Conservation (phyloP, 2,888 invertebrate genomes). For the Germaria angustata region DNA sequence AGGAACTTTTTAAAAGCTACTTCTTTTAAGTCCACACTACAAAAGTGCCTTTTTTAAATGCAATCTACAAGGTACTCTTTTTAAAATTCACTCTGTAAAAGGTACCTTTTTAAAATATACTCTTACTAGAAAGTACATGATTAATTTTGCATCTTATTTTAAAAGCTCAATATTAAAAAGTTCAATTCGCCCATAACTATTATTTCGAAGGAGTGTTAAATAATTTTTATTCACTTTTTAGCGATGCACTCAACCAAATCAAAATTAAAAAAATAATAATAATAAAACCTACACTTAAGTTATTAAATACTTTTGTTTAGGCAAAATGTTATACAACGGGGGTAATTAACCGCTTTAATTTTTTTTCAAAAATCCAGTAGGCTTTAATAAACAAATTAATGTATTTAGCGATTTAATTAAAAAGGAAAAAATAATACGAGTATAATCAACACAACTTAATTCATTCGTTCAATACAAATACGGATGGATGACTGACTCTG, state of each 20-base stretch:
- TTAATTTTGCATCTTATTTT: background rate
- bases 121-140: background rate
- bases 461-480: conserved; percentile 23
- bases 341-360: conserved; percentile 13
- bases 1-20: too few relatives aligned
- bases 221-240: conserved; percentile 7
- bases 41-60: too few relatives aligned
- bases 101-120: background rate
- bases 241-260: conserved; percentile 27
- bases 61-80: too few relatives aligned
- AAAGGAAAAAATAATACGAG: background rate
- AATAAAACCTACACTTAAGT: conserved; percentile 6
- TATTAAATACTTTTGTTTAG: conserved; percentile 16
- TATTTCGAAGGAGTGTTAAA: conserved; percentile 19
- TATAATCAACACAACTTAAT: conserved; percentile 10
- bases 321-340: conserved; percentile 16
- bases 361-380: background rate
- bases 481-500: background rate
- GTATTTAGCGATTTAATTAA: conserved; percentile 11
- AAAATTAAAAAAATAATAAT: too few relatives aligned
- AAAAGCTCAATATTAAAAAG: background rate
- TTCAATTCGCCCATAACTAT: background rate
- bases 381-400: background rate
- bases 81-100: background rate
- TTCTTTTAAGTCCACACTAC: too few relatives aligned